Conservation (phyloP, 1,140 invertebrate species). For the Drosophila asahinai region DNA sequence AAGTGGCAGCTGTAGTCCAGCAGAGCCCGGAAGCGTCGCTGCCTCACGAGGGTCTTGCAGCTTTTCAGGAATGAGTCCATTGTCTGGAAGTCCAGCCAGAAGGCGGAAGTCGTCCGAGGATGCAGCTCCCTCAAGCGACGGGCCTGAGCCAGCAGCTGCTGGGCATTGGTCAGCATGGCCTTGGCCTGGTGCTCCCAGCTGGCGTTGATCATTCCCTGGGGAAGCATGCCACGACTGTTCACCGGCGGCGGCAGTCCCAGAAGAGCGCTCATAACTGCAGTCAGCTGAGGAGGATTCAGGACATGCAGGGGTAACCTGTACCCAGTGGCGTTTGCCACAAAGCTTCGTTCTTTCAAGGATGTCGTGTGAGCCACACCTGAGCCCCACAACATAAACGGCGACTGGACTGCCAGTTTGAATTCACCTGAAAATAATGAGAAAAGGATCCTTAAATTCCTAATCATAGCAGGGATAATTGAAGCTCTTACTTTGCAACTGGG, state of each 20-base stretch:
- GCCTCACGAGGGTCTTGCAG: slow-evolving; percentile 13
- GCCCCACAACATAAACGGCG: slow-evolving; percentile 97
- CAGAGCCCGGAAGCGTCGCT: slow-evolving; percentile 44
- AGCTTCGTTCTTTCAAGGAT: slow-evolving; percentile 16
- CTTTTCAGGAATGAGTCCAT: slow-evolving; percentile 38
- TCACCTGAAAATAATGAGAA: slow-evolving; percentile 90
- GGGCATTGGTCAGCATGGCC: slow-evolving; percentile 89
- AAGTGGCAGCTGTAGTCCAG: slow-evolving; percentile 41
- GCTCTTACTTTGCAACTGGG: slow-evolving; percentile 88
- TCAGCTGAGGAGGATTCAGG: slow-evolving; percentile 94
- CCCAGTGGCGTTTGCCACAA: slow-evolving; percentile 27
- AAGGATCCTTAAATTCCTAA: not conserved
- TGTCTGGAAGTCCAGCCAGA: slow-evolving; percentile 28
- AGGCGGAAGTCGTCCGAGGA: slow-evolving; percentile 24
- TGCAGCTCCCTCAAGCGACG: slow-evolving; percentile 80
- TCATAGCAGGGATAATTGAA: not conserved
- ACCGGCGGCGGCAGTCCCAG: slow-evolving; percentile 94
- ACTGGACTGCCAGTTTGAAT: slow-evolving; percentile 94
- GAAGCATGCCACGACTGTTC: slow-evolving; percentile 93
- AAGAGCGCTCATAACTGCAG: slow-evolving; percentile 94
- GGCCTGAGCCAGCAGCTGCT: slow-evolving; percentile 91
- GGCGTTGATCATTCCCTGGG: slow-evolving; percentile 87
- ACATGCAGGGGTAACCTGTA: slow-evolving; percentile 85
- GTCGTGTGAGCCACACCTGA: slow-evolving; percentile 88
- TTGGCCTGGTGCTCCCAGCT: slow-evolving; percentile 87